phyloP scores from a whole-genome alignment of 2,797 vertebrate species.

The Pelodytes ibericus region DNA sequence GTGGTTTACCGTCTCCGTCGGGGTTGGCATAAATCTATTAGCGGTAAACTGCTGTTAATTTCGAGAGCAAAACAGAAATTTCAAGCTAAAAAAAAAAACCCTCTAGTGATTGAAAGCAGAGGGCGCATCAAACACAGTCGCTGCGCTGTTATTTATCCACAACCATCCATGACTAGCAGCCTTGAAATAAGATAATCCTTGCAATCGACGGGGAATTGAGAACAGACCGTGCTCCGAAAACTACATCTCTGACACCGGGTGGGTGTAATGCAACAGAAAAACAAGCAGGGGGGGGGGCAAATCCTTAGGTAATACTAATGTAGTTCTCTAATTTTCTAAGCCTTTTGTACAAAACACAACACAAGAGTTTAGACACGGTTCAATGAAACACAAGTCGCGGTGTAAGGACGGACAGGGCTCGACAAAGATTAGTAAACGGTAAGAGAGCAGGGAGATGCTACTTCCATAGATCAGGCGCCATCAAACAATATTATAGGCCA shows the following conservation, averaged over 20 bases:
- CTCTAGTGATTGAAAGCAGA: constrained; percentile 48
- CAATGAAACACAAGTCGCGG: constrained; percentile 13
- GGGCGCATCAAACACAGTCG: constrained; percentile 19
- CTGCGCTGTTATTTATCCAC: constrained; percentile 42
- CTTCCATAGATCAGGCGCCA: too few relatives aligned
- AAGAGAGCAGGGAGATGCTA: too few relatives aligned
- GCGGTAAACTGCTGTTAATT: constrained; percentile 65
- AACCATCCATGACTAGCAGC: constrained; percentile 51
- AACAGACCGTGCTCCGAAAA: constrained; percentile 33
- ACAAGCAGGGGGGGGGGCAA: constrained; percentile 1
- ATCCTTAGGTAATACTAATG: constrained; percentile 29
- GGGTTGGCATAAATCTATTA: constrained; percentile 55
- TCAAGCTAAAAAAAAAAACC: constrained; percentile 69
- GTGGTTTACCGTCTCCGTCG: neutral
- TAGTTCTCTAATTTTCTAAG: constrained; percentile 30
- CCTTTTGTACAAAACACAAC: constrained; percentile 13
- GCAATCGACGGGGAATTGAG: constrained; percentile 36
- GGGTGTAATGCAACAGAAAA: constrained; percentile 7
- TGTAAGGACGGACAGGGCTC: too few relatives aligned
- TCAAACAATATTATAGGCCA: too few relatives aligned
- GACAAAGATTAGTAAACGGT: too few relatives aligned
- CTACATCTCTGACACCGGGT: constrained; percentile 1
- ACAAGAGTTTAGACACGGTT: constrained; percentile 25
- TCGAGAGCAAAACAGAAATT: constrained; percentile 69
- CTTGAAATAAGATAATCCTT: constrained; percentile 52